Base-by-base conservation (phyloP, 2,113 vertebrate species). In the Dasyornis broadbenti region DNA sequence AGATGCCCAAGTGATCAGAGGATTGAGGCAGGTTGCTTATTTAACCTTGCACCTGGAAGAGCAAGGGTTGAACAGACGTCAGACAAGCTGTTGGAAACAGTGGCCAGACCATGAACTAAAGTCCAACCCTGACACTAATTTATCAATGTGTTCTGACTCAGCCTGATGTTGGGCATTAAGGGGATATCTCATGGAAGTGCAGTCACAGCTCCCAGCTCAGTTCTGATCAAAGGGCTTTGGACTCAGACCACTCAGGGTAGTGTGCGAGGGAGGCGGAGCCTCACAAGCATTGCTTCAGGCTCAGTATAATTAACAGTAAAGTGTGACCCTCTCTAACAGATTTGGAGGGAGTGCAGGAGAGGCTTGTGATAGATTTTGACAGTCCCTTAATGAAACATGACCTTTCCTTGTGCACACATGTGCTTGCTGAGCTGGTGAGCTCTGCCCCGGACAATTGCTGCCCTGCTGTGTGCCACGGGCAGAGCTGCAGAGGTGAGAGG, bases 271-370 rank as follows among this genome's bases (percentile, higher is more conserved):
- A 66, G 52, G 80, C 42, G 39, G 50, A 94, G 69, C 80, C 64
- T 80, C 0, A 0, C 10, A 10, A 66, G 35, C 9, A 2, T 75
- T 0, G 0, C 47, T 63, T 82, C 33, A 59, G 69, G 64, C 59
- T 83, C 39, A 54, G 47, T 45, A 13, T 39, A 39, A 66, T 78
- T 80, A 63, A 31, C 24, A 31, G 31, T n/a, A 9, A 77, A 73
- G n/a, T 20, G 24, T 0, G 6, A 21, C 17, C 13, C 15, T 69
- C 27, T 40, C 44, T 3, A 84, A 15, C 3, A 1, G 21, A 27
- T 70, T 17, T 18, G 35, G 47, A 61, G 35, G 22, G 33, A 30
- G 22, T 1, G 27, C 56, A 86, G 21, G 47, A 73, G 77, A 69
- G 21, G 49, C 28, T 87, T 44, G 44, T 82, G 49, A 21, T 27